Base-by-base conservation (phyloP, 2,888 invertebrate species). In the Eupithecia abbreviata region DNA sequence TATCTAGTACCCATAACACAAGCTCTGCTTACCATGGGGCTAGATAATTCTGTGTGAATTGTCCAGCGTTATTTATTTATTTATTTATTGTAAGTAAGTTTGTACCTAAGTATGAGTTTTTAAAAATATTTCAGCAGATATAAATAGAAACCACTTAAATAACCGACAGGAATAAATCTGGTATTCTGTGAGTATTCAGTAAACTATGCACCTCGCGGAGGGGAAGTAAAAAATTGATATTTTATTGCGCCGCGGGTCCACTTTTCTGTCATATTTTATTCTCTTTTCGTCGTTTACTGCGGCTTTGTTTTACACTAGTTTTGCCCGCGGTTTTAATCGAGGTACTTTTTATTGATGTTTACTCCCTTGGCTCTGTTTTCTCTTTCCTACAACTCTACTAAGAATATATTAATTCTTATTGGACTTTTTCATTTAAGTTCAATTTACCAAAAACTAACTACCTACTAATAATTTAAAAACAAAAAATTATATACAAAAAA, bases 231-330 rank as follows among this genome's bases (percentile, higher is more conserved):
- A 92, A 94, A 94, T 93, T 94, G 94, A 92, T 94, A 94, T 94
- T 94, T 93, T 94, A 94, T 94, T 93, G 90, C 93, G 88, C 87
- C 80, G 88, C 84, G 90, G 90, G 90, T 91, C 93, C 92, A 92
- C 91, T 93, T 92, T 90, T 90, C 88, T 86, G 90, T 90, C 86
- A 92, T 94, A 93, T 93, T 91, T 93, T 93, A 94, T 93, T 90
- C 90, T 88, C 88, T 89, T 88, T 89, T 87, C 89, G 87, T 87
- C 85, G 86, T 89, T 88, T 84, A 84, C 85, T 86, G 85, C 83
- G 85, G 85, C 85, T 90, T 88, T 85, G 83, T 84, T 87, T 88
- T 85, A 84, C 76, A 77, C 77, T 72, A 42, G 42, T 15, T 66
- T 66, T 66, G 41, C 66, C 42, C 7, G 42, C 42, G 42, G 42